Conservation (phyloP, 2,888 invertebrate genomes). For the Pollenia labialis region DNA sequence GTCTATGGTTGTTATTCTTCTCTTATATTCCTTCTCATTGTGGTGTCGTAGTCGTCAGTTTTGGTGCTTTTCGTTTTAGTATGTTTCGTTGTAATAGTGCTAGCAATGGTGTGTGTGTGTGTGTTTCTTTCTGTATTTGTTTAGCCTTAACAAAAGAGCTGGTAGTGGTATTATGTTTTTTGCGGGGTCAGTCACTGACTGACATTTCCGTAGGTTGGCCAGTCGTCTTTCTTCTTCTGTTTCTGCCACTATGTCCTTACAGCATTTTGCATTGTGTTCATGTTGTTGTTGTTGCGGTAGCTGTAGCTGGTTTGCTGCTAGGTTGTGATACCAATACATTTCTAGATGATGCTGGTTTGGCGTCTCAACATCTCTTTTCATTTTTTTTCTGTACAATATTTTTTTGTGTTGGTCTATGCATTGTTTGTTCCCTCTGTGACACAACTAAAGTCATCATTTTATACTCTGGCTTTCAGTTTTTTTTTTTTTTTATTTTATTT, state of each 20-base stretch:
- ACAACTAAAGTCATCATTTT: conserved; percentile 72
- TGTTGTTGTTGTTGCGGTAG: conserved; percentile 44
- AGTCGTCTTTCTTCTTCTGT: conserved; percentile 47
- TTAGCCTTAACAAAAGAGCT: conserved; percentile 53
- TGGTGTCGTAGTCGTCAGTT: conserved; percentile 27
- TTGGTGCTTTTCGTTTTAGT: conserved; percentile 20
- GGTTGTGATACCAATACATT: conserved; percentile 47
- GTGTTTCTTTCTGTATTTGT: neutral
- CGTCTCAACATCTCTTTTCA: conserved; percentile 68
- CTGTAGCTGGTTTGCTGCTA: conserved; percentile 45
- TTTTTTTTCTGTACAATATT: conserved; percentile 1
- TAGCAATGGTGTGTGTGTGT: neutral
- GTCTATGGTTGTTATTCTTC: conserved; percentile 26
- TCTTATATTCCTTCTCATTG: conserved; percentile 26
- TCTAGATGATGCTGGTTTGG: conserved; percentile 57
- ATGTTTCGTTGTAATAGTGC: neutral
- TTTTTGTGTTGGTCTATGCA: conserved; percentile 52
- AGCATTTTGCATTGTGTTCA: conserved; percentile 30
- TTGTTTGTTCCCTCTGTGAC: conserved; percentile 68
- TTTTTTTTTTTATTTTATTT: neutral
- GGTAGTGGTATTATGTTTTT: conserved; percentile 57
- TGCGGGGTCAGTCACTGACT: conserved; percentile 74
- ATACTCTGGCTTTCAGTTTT: conserved; percentile 50
- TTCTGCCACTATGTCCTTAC: neutral
- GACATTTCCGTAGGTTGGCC: conserved; percentile 73